These are phyloP conservation scores for Erebia epiphron DNA, from an alignment of 2,888 invertebrate species.

Conservation along the genomic window DNA sequence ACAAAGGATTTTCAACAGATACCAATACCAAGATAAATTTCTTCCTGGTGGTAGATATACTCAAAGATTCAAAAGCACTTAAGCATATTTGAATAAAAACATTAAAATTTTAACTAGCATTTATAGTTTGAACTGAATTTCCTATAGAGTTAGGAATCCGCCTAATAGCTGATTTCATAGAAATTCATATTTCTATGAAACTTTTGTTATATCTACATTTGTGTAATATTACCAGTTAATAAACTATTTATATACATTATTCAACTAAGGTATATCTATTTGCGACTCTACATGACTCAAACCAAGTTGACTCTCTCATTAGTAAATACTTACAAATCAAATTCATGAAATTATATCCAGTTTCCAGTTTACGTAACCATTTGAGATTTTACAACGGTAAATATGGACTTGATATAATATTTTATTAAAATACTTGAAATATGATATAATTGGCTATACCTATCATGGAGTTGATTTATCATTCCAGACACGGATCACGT, in stretches of 20 bases:
- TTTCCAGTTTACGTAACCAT: slow-evolving; percentile 4
- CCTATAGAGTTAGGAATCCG: too few relatives aligned
- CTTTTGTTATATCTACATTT: too few relatives aligned
- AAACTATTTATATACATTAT: not conserved
- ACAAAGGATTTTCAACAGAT: too few relatives aligned
- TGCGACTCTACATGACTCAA: not conserved
- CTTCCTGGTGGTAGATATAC: too few relatives aligned
- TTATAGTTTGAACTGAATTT: too few relatives aligned
- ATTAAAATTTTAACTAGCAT: too few relatives aligned
- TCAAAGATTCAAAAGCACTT: too few relatives aligned
- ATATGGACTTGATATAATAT: slow-evolving; percentile 5
- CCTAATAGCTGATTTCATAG: too few relatives aligned
- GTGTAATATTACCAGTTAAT: too few relatives aligned
- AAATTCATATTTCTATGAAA: too few relatives aligned
- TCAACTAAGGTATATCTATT: not conserved
- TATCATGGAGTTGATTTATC: slow-evolving; percentile 11
- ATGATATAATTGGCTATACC: slow-evolving; percentile 35
- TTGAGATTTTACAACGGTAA: not conserved
- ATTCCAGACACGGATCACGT: not conserved
- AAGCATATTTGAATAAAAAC: too few relatives aligned
- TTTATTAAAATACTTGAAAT: slow-evolving; percentile 35
- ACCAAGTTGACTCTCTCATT: slow-evolving; percentile 26
- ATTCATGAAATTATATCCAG: slow-evolving; percentile 10
- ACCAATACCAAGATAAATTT: too few relatives aligned
- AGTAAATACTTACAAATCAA: slow-evolving; percentile 26